Evolutionary conservation across 2,888 invertebrate genomes (phyloP), one percentile per base, ranked within the genome.

Genomic region (Cheilosia soror): DNA sequence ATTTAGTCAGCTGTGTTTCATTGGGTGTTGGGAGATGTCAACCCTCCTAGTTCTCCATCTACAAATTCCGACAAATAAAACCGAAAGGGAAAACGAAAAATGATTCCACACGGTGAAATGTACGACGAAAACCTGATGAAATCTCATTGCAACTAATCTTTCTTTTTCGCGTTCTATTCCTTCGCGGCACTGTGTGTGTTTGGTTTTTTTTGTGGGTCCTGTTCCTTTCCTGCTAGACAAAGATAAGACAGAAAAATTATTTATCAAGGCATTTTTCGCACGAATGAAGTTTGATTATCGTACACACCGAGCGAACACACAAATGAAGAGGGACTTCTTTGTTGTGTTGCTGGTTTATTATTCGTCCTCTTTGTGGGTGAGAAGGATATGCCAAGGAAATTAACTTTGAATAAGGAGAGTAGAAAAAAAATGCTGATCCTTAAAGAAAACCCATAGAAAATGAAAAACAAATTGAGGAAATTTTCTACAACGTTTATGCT

Each of bases 231-330:
- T 85, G 85, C 44, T 40, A 85, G 72, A 73, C 80, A 44, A 72
- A 76, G 85, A 85, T 85, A 85, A 85, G 85, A 76, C 60, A 55
- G 68, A 80, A 71, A 85, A 85, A 80, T 66, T 68, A 71, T 47
- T 83, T 80, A 80, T 76, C 66, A 72, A 80, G 76, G 80, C 71
- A 80, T 85, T 85, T 85, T 85, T 85, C 80, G 85, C 85, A 85
- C 85, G 80, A 76, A 80, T 85, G 80, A 80, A 76, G 80, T 80
- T 85, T 85, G 80, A 85, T 85, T 85, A 85, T 85, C 76, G 58
- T 76, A 72, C 31, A 37, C 37, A 37, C 37, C 37, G 11, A 37
- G 37, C 75, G 40, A 62, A 62, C 76, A 63, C 78, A 66, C 57
- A 77, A 85, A 80, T 72, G 63, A 81, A 69, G 57, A 63, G 69